Evolutionary conservation across 1,140 invertebrate genomes (phyloP).

Genomic region (honey bee (Apis mellifera)): Amel_HAv3.1 CM009934.2:10125501-10126000

Average conservation of each 20-base stretch:
- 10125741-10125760: neutral
- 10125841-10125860: neutral
- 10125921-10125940: neutral
- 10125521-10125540: constrained; percentile 77
- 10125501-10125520: constrained; percentile 50
- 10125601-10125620: neutral
- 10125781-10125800: too few relatives aligned
- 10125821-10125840: constrained; percentile 10
- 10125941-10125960: neutral
- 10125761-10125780: constrained; percentile 17
- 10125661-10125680: constrained; percentile 72
- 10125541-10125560: constrained; percentile 76
- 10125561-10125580: constrained; percentile 45
- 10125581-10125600: constrained; percentile 57
- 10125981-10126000: too few relatives aligned
- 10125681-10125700: constrained; percentile 53
- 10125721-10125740: constrained; percentile 3
- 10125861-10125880: constrained; percentile 7
- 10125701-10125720: constrained; percentile 54
- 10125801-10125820: constrained; percentile 15
- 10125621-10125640: constrained; percentile 75
- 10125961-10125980: too few relatives aligned
- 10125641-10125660: constrained; percentile 56
- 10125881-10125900: neutral
- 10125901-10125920: too few relatives aligned